phyloP scores from a whole-genome alignment of 2,113 vertebrate species.

The Otolemur garnettii region DNA sequence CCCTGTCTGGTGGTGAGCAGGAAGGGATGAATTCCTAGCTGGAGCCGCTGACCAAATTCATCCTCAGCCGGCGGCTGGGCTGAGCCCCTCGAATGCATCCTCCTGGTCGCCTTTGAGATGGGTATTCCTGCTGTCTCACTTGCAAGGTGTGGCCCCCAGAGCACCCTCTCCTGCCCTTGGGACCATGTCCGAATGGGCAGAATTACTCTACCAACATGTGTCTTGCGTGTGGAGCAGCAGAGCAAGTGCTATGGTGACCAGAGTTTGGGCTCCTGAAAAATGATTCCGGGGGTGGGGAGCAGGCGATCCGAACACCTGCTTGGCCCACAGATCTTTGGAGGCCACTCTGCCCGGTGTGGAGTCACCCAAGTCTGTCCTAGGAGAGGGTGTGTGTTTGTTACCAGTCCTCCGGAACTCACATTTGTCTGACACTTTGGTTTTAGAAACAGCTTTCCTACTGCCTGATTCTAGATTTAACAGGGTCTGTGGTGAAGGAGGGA shows the following conservation, averaged over 20 bases:
- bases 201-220: no score
- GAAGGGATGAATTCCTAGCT: not conserved
- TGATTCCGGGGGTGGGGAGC: no score
- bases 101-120: not conserved
- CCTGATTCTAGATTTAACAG: not conserved
- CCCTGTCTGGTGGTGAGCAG: not conserved
- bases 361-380: not conserved
- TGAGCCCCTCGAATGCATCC: not conserved
- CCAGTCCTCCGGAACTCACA: no score
- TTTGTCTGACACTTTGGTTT: not conserved
- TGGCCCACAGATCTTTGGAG: no score
- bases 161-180: no score
- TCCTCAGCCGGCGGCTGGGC: not conserved
- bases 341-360: not conserved
- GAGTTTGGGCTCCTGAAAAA: not conserved
- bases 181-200: not conserved
- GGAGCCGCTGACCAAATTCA: fast-evolving
- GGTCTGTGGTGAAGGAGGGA: not conserved
- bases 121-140: fast-evolving
- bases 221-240: not conserved
- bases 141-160: not conserved
- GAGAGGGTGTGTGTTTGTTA: no score
- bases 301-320: not conserved
- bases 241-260: not conserved
- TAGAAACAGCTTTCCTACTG: not conserved